Conservation (phyloP, 2,113 vertebrate species). For the Pampusana beccarii region DNA sequence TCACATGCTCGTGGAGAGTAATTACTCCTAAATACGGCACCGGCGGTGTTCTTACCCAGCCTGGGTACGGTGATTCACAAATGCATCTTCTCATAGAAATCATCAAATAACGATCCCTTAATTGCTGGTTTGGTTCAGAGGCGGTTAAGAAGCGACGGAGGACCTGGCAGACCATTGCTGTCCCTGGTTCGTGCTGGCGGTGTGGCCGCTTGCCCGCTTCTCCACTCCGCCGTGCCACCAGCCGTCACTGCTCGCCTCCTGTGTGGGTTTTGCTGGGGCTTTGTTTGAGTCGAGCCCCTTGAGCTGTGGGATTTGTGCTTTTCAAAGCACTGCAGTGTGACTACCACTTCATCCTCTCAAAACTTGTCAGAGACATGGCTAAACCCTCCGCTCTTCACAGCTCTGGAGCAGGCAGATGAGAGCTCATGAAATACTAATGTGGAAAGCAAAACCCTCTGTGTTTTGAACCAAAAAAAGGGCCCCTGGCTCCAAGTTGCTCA, state of each 20-base stretch:
- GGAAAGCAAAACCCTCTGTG: background rate
- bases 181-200: rapidly evolving
- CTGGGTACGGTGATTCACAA: constrained; percentile 23
- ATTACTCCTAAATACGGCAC: constrained; percentile 49
- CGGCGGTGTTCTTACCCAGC: constrained; percentile 1
- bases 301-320: background rate
- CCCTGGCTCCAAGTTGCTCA: background rate
- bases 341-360: background rate
- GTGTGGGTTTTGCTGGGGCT: rapidly evolving
- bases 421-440: background rate
- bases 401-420: background rate
- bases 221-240: rapidly evolving
- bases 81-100: background rate
- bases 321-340: background rate
- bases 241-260: rapidly evolving
- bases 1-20: constrained; percentile 54
- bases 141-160: rapidly evolving
- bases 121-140: background rate
- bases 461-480: background rate
- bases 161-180: rapidly evolving
- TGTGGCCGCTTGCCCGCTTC: rapidly evolving
- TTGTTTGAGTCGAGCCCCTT: rapidly evolving
- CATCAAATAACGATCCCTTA: background rate
- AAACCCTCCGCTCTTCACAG: rapidly evolving
- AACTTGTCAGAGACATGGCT: rapidly evolving